Base-by-base conservation (phyloP, 2,113 vertebrate genomes). In the Anarhynchus alexandrinus region DNA sequence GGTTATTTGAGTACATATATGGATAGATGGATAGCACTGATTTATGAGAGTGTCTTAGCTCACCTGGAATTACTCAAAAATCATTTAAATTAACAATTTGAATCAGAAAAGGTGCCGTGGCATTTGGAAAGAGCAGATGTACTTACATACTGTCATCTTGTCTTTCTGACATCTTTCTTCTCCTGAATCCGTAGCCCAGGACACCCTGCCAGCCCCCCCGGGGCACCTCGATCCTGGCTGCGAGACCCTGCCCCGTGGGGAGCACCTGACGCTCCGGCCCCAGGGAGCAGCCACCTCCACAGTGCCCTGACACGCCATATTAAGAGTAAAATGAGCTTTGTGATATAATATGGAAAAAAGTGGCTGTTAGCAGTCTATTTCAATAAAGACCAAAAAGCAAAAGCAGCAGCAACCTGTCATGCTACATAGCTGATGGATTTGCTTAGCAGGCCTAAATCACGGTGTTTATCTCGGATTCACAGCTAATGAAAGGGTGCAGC, bases 401-500 rank as follows among this genome's bases (percentile, higher is more conserved):
- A 65, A 74, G 64, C 77, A 96, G 83, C 77, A 67, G 66, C 34
- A 62, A 66, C n/a, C 45, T 83, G 64, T 86, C 78, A 64, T n/a
- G 40, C 43, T 25, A 64, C 0, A 3, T 40, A 81, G 86, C 58
- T 88, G 90, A 81, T 86, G 83, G 77, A 79, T 92, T 96, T 96
- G 83, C 64, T 97, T 27, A 47, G 59, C 20, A 3, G 79, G 89
- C 66, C 57, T 82, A 49, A 84, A 95, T 95, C 94, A 80, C 91
- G 38, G 72, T 82, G 71, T 94, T 94, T 97, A 76, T 95, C 86
- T 91, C 54, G 49, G 70, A 45, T 92, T 95, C 91, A 51, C 86
- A 88, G 91, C 94, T 97, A 94, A 90, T 73, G 74, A 88, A 93
- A 94, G 66, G 90, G 59, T 93, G 70, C 32, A 62, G 91, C 21